phyloP scores from a whole-genome alignment of 2,888 invertebrate genomes.

The Melinopterus prodromus region DNA sequence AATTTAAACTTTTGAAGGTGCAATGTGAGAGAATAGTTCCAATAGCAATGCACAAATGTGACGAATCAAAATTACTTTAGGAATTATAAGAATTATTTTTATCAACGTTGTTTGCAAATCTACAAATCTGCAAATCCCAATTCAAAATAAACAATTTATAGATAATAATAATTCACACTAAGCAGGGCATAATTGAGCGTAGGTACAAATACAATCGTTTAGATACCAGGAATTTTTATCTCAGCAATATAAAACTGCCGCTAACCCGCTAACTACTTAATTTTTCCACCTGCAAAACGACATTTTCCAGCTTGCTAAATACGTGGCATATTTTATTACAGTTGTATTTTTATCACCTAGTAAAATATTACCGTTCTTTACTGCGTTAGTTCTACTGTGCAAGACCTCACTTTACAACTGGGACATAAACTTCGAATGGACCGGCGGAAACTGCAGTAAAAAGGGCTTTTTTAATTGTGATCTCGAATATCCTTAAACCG shows the following conservation, averaged over 20 bases:
- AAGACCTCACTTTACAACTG: background rate
- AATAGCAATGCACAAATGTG: too few relatives aligned
- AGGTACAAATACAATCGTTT: background rate
- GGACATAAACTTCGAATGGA: background rate
- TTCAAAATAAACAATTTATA: too few relatives aligned
- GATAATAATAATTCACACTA: too few relatives aligned
- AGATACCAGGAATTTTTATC: background rate
- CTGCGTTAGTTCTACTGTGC: background rate
- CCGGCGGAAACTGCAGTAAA: background rate
- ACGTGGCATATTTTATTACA: background rate
- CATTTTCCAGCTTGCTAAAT: background rate
- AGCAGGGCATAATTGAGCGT: background rate
- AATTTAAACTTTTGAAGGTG: too few relatives aligned
- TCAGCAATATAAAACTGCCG: background rate
- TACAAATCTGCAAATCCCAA: too few relatives aligned
- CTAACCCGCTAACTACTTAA: background rate
- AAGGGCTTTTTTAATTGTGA: background rate
- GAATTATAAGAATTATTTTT: too few relatives aligned
- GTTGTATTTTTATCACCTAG: background rate
- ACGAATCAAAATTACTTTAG: too few relatives aligned
- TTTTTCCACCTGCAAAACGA: background rate
- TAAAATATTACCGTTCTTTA: background rate
- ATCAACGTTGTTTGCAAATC: too few relatives aligned
- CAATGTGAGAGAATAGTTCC: too few relatives aligned
- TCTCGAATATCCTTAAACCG: background rate